A percentile compares a stretch with the other conserved stretches of the same genome.
phyloP scores from a whole-genome alignment of 2,888 invertebrate genomes.

The Mythimna vitellina region DNA sequence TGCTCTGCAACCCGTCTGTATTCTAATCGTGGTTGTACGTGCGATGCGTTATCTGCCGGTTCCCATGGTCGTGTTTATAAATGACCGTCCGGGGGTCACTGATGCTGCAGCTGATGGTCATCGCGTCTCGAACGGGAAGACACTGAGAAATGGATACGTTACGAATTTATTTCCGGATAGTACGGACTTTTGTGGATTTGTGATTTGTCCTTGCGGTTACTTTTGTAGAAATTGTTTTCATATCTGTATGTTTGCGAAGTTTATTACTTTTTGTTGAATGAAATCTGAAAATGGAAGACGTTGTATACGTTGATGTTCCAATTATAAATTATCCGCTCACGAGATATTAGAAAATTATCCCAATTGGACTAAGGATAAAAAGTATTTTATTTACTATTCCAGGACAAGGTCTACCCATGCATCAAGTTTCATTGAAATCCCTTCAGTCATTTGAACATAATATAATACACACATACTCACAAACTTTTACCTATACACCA shows the following conservation, averaged over 20 bases:
- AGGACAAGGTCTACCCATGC: too few species aligned
- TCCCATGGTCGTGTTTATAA: constrained; percentile 88
- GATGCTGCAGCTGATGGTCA: constrained; percentile 86
- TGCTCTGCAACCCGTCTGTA: constrained; percentile 76
- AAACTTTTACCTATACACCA: too few species aligned
- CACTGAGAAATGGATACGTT: constrained; percentile 55
- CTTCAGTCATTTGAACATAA: too few species aligned
- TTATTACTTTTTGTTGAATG: not conserved
- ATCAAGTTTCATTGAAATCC: too few species aligned
- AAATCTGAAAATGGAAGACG: too few species aligned
- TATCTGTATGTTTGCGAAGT: not conserved
- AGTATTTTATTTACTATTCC: too few species aligned
- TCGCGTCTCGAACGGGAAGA: constrained; percentile 74
- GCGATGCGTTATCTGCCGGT: constrained; percentile 86
- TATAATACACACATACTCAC: too few species aligned
- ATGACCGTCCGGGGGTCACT: constrained; percentile 86
- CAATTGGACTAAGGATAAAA: too few species aligned
- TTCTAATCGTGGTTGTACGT: constrained; percentile 83
- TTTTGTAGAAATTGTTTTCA: not conserved
- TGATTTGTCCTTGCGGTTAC: not conserved
- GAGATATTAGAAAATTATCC: too few species aligned
- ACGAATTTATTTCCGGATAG: constrained; percentile 42
- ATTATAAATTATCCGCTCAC: too few species aligned
- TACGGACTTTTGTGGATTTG: constrained; percentile 10
- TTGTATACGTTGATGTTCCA: too few species aligned